Evolutionary conservation across 2,888 invertebrate species (phyloP).

Genomic region (Dinocampus coccinellae): DNA sequence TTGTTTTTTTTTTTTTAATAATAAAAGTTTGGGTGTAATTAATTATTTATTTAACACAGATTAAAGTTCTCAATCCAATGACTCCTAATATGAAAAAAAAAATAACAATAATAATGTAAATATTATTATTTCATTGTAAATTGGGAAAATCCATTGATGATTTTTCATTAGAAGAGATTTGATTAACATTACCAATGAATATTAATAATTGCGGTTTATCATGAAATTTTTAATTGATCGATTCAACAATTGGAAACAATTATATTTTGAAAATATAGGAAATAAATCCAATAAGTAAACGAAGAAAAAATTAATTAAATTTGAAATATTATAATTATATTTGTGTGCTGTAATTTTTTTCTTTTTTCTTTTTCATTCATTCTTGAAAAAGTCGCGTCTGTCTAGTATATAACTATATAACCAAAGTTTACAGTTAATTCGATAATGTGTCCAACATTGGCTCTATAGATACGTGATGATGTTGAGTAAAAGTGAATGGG

Average conservation of each 20-base stretch:
- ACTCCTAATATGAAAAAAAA: neutral
- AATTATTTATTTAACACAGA: too few species aligned
- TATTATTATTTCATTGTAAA: neutral
- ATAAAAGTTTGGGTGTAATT: too few species aligned
- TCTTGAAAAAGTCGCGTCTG: too few species aligned
- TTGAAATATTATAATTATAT: too few species aligned
- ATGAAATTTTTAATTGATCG: neutral
- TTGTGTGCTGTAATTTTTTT: too few species aligned
- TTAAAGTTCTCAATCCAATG: too few species aligned
- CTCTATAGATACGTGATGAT: slow-evolving; percentile 31
- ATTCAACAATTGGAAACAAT: too few species aligned
- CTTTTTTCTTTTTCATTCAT: too few species aligned
- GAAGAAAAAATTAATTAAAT: too few species aligned
- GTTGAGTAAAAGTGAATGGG: slow-evolving; percentile 12
- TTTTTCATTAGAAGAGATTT: neutral
- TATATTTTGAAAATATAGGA: too few species aligned
- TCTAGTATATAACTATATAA: neutral
- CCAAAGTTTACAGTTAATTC: slow-evolving; percentile 56
- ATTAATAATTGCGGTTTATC: neutral
- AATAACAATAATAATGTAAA: neutral
- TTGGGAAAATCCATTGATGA: neutral
- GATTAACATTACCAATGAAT: neutral
- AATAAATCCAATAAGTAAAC: too few species aligned
- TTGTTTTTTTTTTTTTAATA: too few species aligned
- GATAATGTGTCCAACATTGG: slow-evolving; percentile 52